Percentiles rank a stretch among this genome's conserved stretches.
Evolutionary conservation across 2,113 vertebrate species (phyloP).

Genomic region (Xerus inauris): DNA sequence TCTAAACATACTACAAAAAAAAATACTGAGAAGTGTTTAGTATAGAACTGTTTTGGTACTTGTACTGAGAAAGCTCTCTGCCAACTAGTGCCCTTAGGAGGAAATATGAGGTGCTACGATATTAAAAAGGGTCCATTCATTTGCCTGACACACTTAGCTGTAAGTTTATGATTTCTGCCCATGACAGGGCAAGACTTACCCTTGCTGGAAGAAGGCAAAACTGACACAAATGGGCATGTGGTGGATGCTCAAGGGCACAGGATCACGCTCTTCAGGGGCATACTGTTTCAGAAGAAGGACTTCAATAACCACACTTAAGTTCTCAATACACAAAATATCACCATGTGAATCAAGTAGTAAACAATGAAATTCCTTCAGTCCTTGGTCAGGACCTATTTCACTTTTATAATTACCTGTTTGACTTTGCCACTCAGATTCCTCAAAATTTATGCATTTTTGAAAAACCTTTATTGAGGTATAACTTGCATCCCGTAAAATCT

Average conservation of each 20-base stretch:
- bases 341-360: background rate
- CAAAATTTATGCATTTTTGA: background rate
- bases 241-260: constrained; percentile 95
- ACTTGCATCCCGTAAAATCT: background rate
- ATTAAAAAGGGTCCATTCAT: background rate
- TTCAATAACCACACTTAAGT: background rate
- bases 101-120: background rate
- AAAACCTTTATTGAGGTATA: background rate
- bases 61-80: background rate
- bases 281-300: constrained; percentile 87
- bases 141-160: background rate
- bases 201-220: constrained; percentile 97
- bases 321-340: background rate
- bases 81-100: background rate
- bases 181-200: constrained; percentile 85
- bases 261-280: constrained; percentile 94
- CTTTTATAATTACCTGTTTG: background rate
- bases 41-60: background rate
- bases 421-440: background rate
- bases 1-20: background rate
- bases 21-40: background rate
- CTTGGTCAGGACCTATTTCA: background rate
- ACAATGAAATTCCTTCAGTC: background rate
- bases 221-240: constrained; percentile 98
- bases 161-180: background rate